These are phyloP conservation scores for Cinclus mexicanus DNA, from an alignment of 2,113 vertebrate genomes.

Conservation along the genomic window DNA sequence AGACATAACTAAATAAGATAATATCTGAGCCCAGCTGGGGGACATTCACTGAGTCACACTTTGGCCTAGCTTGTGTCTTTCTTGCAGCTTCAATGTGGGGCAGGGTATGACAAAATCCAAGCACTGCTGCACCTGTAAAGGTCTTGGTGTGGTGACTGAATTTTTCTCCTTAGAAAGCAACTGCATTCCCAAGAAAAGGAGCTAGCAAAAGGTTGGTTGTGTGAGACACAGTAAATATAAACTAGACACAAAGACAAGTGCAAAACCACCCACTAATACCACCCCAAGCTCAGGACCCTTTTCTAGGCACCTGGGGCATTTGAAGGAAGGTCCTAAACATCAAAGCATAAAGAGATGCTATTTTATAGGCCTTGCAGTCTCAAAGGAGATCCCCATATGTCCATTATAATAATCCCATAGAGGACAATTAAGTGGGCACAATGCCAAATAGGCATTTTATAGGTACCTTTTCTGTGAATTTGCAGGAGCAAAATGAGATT, in stretches of 20 bases:
- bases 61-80: neutral
- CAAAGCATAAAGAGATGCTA: neutral
- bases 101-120: neutral
- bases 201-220: neutral
- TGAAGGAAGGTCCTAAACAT: neutral
- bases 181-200: neutral
- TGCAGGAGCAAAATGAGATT: conserved; percentile 14
- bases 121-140: neutral
- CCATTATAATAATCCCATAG: conserved; percentile 12
- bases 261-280: neutral
- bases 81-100: neutral
- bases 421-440: conserved; percentile 34
- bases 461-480: neutral
- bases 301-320: neutral
- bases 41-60: neutral
- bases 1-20: neutral
- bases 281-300: neutral
- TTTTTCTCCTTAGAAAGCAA: neutral
- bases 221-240: neutral
- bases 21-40: neutral
- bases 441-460: neutral
- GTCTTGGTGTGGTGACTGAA: neutral
- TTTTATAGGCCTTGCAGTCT: neutral
- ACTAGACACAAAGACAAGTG: neutral
- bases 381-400: neutral